Evolutionary conservation across 2,797 vertebrate genomes (phyloP).

Genomic region (Pangasius krempfi): DNA sequence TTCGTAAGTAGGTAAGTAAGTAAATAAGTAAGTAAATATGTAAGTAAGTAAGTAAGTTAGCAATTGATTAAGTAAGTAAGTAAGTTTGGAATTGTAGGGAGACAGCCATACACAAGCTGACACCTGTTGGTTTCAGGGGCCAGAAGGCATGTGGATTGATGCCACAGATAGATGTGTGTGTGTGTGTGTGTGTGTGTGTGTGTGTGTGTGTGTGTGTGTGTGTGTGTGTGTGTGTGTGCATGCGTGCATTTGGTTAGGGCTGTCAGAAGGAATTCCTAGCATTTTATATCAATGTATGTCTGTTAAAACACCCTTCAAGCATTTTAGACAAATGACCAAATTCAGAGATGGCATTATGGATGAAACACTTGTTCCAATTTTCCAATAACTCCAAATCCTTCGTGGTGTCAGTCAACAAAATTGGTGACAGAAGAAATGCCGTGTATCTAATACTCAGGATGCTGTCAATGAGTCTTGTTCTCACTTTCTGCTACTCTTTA

Average conservation of each 20-base stretch:
- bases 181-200: neutral
- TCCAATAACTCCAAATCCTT: neutral
- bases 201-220: constrained; percentile 22
- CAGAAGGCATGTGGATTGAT: constrained; percentile 39
- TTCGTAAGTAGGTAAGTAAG: no score
- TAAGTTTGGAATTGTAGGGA: constrained; percentile 33
- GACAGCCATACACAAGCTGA: constrained; percentile 43
- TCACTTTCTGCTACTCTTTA: constrained; percentile 5
- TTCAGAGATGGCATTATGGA: neutral
- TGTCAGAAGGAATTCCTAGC: neutral
- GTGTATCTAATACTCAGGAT: neutral
- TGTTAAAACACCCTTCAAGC: neutral
- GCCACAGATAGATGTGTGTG: constrained; percentile 45
- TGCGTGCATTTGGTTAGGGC: neutral
- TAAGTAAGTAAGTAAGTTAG: no score
- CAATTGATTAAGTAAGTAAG: no score
- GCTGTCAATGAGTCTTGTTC: neutral
- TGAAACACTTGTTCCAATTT: neutral
- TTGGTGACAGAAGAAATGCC: neutral
- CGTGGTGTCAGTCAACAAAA: neutral
- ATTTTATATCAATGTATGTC: neutral
- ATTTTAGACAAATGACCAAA: neutral
- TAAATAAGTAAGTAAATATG: no score
- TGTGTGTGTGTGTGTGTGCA: neutral
- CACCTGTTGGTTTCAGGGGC: constrained; percentile 54